Evolutionary conservation across 2,888 invertebrate genomes (phyloP), one percentile per base, ranked within the genome.

Genomic region (Drosophila macrospina): DNA sequence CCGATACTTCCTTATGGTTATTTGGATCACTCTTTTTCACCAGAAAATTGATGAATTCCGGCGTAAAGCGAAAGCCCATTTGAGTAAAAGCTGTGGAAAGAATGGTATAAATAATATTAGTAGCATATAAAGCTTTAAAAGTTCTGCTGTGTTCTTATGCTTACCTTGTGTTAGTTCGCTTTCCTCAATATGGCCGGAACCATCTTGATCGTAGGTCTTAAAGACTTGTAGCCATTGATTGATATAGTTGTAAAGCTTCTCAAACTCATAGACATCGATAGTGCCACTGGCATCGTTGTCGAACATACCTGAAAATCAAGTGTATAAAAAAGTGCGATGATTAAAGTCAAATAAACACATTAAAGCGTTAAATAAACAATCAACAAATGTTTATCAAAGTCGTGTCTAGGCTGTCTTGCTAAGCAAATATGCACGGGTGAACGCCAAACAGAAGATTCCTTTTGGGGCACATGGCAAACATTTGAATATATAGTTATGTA

Each of bases 141-240:
- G 20, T 20, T 7, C 28, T 28, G 7, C 28, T 28, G 28, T 2
- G 7, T 6, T 1, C 10, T 28, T 5, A 10, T 24, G 5, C 5
- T 76, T 92, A 96, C 96, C 96, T 93, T 95, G 94, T 13, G 93
- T 92, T 20, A 98, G 93, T 92, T 98, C 98, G 51, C 91, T 91
- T 89, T 96, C 95, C 78, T 98, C 97, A 78, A 98, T 97, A 77
- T 94, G 94, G 0, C 98, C 98, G 6, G 97, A 97, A 70, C 95
- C 94, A 89, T 98, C 97, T n/a, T 94, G 93, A 91, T 98, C 98
- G 90, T 96, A 97, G 1, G 95, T 95, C 90, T 95, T 95, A 91
- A 98, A 98, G 0, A 97, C 96, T 8, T 94, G 93, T 51, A 97
- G 92, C 98, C 98, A 98, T 79, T 98, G 96, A 91, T 97, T 97